These are phyloP conservation scores for Hylyphantes graminicola DNA, from an alignment of 1,140 invertebrate genomes.

Conservation along the genomic window DNA sequence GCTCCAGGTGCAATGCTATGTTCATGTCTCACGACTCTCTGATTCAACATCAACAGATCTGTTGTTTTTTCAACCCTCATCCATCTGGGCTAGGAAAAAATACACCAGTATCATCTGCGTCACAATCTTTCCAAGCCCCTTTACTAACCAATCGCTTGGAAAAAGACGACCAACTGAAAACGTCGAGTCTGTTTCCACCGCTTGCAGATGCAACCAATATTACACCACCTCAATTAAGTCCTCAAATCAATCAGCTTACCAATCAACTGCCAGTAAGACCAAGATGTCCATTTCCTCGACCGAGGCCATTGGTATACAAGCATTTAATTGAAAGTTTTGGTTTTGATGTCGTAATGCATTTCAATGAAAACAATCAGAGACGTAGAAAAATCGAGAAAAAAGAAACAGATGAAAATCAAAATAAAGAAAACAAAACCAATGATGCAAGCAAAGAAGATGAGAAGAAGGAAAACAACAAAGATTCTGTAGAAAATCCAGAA, in stretches of 20 bases:
- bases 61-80: conserved; percentile 66
- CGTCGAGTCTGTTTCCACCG: conserved; percentile 14
- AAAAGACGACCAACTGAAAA: conserved; percentile 33
- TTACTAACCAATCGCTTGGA: background rate
- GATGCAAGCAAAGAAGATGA: background rate
- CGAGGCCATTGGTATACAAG: conserved; percentile 74
- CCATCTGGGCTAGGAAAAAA: conserved; percentile 65
- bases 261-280: conserved; percentile 44
- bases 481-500: conserved; percentile 60
- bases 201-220: conserved; percentile 25
- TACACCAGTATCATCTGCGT: conserved; percentile 62
- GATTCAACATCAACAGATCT: conserved; percentile 63
- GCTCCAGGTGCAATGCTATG: conserved; percentile 81
- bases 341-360: conserved; percentile 96
- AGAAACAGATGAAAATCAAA: conserved; percentile 59
- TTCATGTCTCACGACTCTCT: conserved; percentile 83
- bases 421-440: conserved; percentile 7
- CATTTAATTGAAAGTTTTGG: conserved; percentile 92
- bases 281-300: conserved; percentile 57
- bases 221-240: conserved; percentile 56
- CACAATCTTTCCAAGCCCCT: conserved; percentile 32
- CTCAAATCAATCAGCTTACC: conserved; percentile 49
- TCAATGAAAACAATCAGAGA: conserved; percentile 87
- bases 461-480: conserved; percentile 45
- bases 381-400: conserved; percentile 51